Evolutionary conservation across 1,140 invertebrate species (phyloP), one percentile per base, ranked within the genome.

Genomic region (Drosophila sproati): DNA sequence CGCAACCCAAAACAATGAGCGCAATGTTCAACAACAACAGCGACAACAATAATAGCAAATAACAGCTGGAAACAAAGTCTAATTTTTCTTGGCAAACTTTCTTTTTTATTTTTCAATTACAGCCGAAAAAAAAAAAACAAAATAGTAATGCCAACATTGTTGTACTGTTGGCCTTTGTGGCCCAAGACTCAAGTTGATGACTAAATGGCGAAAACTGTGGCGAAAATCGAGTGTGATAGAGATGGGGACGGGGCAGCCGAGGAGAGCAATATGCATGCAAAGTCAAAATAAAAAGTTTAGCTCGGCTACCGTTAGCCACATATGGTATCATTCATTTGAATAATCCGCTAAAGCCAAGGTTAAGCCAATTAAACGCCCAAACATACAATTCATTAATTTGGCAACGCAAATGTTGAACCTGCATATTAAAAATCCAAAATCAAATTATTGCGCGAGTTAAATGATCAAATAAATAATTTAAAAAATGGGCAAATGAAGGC

Each of bases 51-150:
- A 68, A 35, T 39, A 59, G 35, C 20, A 37, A 57, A 35, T 12
- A 59, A 45, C n/a, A 41, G 34, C 3, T 43, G 20, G 20, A 54
- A 52, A 57, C 52, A 57, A 52, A 54, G 20, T 60, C 56, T 41
- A 67, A 60, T 52, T 67, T 56, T 51, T 50, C 45, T 5, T 64
- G n/a, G 66, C 72, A 50, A 74, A 70, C 73, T 75, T 75, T 71
- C 73, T 72, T 75, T 73, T 69, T 20, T 20, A 20, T 20, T 20
- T 71, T 54, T 55, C 66, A 69, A 56, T 62, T 69, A 61, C 64
- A 29, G 6, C 34, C 56, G 5, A 69, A 66, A 73, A 54, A 34
- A 34, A 67, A 64, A 73, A 75, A 62, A 51, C 37, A 63, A 69
- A 54, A 55, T 39, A 55, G 35, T 70, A 70, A 50, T 57, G 66